Conservation (phyloP, 53 echinoderm and acorn worm genomes). For the Antedon mediterranea region DNA sequence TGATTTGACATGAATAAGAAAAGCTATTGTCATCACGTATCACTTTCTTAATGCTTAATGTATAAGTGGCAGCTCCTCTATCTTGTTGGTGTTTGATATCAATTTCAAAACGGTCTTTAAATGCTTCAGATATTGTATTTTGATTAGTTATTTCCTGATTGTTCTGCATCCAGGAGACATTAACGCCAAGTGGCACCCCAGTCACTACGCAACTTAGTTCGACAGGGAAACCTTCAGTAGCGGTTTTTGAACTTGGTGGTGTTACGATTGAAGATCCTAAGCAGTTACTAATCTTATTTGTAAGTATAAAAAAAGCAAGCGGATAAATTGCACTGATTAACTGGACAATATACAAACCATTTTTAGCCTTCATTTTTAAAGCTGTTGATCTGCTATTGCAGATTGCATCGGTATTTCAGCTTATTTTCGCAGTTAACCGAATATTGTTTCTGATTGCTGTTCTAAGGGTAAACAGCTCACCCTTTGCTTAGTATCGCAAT, state of each 20-base stretch:
- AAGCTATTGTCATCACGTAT: not conserved
- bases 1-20: not conserved
- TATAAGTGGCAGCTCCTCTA: not conserved
- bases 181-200: not conserved
- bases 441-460: not conserved
- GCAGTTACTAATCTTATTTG: not conserved
- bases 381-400: not conserved
- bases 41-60: not conserved
- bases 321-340: not conserved
- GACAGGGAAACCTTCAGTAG: not conserved
- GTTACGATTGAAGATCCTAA: not conserved
- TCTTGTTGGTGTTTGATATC: not conserved
- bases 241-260: not conserved
- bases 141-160: not conserved
- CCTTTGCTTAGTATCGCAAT: not conserved
- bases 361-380: not conserved
- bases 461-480: not conserved
- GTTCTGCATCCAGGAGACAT: not conserved
- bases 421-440: not conserved
- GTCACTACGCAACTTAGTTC: not conserved
- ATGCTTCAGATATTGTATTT: not conserved
- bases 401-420: not conserved
- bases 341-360: not conserved
- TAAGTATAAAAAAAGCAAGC: not conserved
- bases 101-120: not conserved